Evolutionary conservation across 2,888 invertebrate genomes (phyloP), one percentile per base, ranked within the genome.

Genomic region (Ametastegia equiseti): DNA sequence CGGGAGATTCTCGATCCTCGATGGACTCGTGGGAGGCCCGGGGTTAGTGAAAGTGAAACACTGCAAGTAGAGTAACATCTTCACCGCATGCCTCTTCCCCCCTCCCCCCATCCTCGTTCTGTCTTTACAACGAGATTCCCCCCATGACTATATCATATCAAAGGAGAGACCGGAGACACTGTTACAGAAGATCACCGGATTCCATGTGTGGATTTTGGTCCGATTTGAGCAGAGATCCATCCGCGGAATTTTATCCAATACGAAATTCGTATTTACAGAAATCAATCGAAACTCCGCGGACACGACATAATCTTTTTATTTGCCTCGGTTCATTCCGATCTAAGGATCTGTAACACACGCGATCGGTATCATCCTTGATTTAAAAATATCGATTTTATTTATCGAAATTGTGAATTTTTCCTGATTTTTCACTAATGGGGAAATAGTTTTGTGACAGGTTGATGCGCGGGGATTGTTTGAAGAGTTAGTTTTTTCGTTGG

Each of bases 31-130:
- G 78, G 78, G 78, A 78, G 78, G 78, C 60, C 27, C 60, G 78
- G 78, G 78, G 86, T 87, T 87, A 88, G 90, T 89, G 90, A 90
- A 90, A 89, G 90, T 90, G 87, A 90, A 89, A 90, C 87, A 87
- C 85, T 86, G 87, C 89, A 90, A 89, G 88, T 90, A 87, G 90
- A 90, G 89, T 90, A 89, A 88, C 89, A 88, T 90, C 89, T 88
- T 88, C 86, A 47, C 71, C n/a, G n/a, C n/a, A n/a, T n/a, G n/a
- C n/a, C n/a, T n/a, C n/a, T n/a, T 42, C 19, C 54, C 19, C 73
- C 33, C 13, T 27, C 54, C 33, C 33, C 33, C 73, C 36, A 19
- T 19, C 27, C 4, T 23, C 15, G 69, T 45, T 23, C 23, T 27
- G 23, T 27, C 23, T 45, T 45, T 45, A 45, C 69, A 42, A 42